These are phyloP conservation scores for Pristionchus arcanus DNA, from an alignment of 2,888 invertebrate species.

Conservation along the genomic window DNA sequence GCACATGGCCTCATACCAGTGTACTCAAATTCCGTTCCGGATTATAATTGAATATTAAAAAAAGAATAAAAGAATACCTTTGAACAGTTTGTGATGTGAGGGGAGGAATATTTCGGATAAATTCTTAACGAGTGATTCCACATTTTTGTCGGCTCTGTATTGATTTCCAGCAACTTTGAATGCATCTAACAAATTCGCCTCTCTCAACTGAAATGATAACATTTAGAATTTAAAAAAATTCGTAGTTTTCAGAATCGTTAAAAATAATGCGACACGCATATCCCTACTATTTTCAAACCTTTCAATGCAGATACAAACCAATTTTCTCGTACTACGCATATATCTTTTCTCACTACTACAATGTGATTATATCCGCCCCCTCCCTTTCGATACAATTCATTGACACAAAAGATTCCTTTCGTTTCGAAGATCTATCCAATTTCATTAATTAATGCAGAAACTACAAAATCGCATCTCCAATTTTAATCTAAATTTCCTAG, in stretches of 20 bases:
- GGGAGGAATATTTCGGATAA: background rate
- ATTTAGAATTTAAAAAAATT: background rate
- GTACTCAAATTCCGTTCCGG: no score
- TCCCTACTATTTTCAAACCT: background rate
- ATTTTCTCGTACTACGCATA: background rate
- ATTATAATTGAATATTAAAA: no score
- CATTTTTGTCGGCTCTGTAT: background rate
- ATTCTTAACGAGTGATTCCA: background rate
- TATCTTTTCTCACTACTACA: background rate
- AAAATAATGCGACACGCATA: no score
- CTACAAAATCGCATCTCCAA: background rate
- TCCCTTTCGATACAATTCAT: background rate
- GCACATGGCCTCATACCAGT: no score
- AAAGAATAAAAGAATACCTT: background rate
- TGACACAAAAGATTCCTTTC: background rate
- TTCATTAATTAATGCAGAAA: background rate
- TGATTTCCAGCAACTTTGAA: background rate
- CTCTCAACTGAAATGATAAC: background rate
- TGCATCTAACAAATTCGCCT: background rate
- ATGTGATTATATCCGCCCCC: background rate
- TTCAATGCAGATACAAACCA: background rate
- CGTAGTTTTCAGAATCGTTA: background rate
- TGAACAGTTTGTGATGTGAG: background rate
- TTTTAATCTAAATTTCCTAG: background rate
- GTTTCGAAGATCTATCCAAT: background rate